A percentile compares a stretch with the other conserved stretches of the same genome.
These are phyloP conservation scores for Electrophaes corylata DNA, from an alignment of 2,888 invertebrate species.

Conservation along the genomic window DNA sequence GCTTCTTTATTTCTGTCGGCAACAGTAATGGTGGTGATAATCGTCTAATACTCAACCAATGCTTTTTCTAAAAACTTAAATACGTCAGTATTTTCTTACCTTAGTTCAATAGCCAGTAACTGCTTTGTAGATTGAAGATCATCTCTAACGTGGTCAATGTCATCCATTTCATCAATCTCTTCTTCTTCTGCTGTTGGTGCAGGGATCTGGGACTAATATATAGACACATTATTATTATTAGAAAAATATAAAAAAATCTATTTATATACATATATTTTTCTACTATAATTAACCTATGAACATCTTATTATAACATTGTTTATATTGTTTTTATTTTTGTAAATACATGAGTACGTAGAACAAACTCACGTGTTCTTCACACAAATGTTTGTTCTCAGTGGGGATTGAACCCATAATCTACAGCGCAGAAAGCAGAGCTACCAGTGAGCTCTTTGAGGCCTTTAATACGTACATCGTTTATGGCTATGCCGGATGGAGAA, in stretches of 20 bases:
- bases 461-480: slow-evolving; percentile 56
- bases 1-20: slow-evolving; percentile 90
- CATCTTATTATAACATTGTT: too few species aligned
- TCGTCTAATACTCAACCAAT: background rate
- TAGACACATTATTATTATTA: background rate
- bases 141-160: slow-evolving; percentile 95
- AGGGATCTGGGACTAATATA: slow-evolving; percentile 43
- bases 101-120: slow-evolving; percentile 92
- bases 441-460: too few species aligned
- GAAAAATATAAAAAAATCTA: too few species aligned
- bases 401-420: too few species aligned
- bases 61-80: background rate
- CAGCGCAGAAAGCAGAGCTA: too few species aligned
- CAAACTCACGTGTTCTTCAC: too few species aligned
- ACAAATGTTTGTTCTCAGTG: too few species aligned
- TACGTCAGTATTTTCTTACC: slow-evolving; percentile 54
- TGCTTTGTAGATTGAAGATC: slow-evolving; percentile 96
- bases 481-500: slow-evolving; percentile 71
- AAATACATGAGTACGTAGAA: too few species aligned
- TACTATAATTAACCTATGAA: background rate
- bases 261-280: too few species aligned
- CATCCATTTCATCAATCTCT: slow-evolving; percentile 94
- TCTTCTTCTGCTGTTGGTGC: slow-evolving; percentile 80
- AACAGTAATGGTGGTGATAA: background rate
- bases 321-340: too few species aligned